These are phyloP conservation scores for Bombyx mandarina DNA, from an alignment of 1,140 invertebrate species.

Conservation along the genomic window DNA sequence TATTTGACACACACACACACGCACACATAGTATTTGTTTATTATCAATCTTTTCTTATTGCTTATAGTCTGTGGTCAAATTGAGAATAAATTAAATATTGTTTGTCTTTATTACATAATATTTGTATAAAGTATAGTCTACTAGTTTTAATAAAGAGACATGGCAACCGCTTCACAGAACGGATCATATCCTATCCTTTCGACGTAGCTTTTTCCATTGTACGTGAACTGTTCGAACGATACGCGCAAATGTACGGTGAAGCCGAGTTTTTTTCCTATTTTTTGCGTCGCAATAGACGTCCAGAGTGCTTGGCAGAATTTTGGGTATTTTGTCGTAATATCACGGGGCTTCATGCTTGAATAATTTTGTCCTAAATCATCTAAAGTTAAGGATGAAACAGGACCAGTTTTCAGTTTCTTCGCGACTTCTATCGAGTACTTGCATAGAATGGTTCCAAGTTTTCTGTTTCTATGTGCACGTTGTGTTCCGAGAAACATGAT, in stretches of 20 bases:
- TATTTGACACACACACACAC: too few relatives aligned
- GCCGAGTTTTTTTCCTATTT: constrained; percentile 67
- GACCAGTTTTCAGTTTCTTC: constrained; percentile 62
- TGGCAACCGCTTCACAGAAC: constrained; percentile 43
- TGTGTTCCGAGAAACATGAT: constrained; percentile 77
- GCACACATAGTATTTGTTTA: too few relatives aligned
- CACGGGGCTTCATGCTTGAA: constrained; percentile 31
- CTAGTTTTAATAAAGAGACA: constrained; percentile 4
- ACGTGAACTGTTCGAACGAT: constrained; percentile 65
- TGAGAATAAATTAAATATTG: too few relatives aligned
- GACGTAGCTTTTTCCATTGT: constrained; percentile 71
- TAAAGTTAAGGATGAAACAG: constrained; percentile 55
- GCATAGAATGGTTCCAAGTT: constrained; percentile 69
- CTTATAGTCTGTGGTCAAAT: too few relatives aligned
- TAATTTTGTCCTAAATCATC: constrained; percentile 53
- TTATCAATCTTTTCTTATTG: too few relatives aligned
- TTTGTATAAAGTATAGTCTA: too few relatives aligned
- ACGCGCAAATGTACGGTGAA: constrained; percentile 69
- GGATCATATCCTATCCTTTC: constrained; percentile 59
- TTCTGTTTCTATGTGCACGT: constrained; percentile 56
- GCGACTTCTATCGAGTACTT: constrained; percentile 71
- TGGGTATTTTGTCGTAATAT: constrained; percentile 52
- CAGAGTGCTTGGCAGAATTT: constrained; percentile 73
- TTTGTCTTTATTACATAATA: too few relatives aligned
- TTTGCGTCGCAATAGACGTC: constrained; percentile 72